These are phyloP conservation scores for Orgyia antiqua DNA, from an alignment of 2,888 invertebrate species.

Conservation along the genomic window DNA sequence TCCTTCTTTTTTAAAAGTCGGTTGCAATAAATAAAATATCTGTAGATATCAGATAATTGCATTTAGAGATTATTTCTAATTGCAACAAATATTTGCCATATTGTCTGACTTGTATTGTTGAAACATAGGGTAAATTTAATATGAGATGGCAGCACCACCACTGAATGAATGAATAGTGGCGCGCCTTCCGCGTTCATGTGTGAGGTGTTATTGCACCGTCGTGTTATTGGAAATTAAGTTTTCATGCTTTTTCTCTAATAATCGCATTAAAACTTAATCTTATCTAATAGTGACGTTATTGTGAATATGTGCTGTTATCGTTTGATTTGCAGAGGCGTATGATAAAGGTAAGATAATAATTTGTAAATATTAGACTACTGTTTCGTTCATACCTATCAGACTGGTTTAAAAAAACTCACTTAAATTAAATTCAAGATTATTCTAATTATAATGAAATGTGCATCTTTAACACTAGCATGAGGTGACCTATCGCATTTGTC, in stretches of 20 bases:
- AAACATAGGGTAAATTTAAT: too few relatives aligned
- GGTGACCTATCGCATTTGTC: too few relatives aligned
- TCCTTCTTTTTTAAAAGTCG: too few relatives aligned
- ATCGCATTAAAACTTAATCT: slow-evolving; percentile 37
- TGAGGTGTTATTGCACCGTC: slow-evolving; percentile 43
- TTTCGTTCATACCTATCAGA: slow-evolving; percentile 44
- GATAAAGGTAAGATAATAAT: slow-evolving; percentile 67
- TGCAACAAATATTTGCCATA: too few relatives aligned
- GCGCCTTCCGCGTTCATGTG: slow-evolving; percentile 61
- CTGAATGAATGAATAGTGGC: too few relatives aligned
- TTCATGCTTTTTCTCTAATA: slow-evolving; percentile 56
- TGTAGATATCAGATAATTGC: too few relatives aligned
- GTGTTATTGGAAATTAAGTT: slow-evolving; percentile 58
- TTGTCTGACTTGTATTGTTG: too few relatives aligned
- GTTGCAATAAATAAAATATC: too few relatives aligned
- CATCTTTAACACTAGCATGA: too few relatives aligned
- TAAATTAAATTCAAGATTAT: slow-evolving; percentile 19
- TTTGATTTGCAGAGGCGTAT: slow-evolving; percentile 55
- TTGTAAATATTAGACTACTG: slow-evolving; percentile 31
- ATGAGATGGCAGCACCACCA: slow-evolving; percentile 47
- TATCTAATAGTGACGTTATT: slow-evolving; percentile 46
- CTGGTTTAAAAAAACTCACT: slow-evolving; percentile 29
- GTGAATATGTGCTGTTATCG: slow-evolving; percentile 72
- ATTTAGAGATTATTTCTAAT: too few relatives aligned
- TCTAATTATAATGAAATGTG: slow-evolving; percentile 17